phyloP scores from a whole-genome alignment of 2,797 vertebrate genomes.

The Setipinna tenuifilis region DNA sequence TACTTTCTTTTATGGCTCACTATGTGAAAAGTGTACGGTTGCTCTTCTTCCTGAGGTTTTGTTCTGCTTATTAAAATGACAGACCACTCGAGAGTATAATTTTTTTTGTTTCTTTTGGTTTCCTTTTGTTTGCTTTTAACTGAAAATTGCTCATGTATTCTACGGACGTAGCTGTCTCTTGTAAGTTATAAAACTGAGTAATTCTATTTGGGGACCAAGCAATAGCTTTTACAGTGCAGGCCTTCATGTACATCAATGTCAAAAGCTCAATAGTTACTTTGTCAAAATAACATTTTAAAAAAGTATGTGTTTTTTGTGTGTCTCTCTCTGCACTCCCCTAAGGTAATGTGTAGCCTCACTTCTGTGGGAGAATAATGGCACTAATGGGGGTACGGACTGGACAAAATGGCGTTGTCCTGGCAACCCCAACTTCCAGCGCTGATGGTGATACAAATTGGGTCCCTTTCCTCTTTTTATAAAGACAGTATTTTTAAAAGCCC shows the following conservation, averaged over 20 bases:
- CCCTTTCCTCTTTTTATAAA: constrained; percentile 37
- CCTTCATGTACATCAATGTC: not conserved
- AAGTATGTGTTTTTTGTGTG: not conserved
- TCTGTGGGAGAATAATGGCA: constrained; percentile 42
- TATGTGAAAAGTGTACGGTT: not conserved
- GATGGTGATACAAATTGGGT: constrained; percentile 24
- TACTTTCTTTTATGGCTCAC: not conserved
- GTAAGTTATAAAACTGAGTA: not conserved
- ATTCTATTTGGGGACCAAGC: not conserved
- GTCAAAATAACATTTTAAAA: not conserved
- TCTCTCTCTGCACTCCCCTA: not conserved
- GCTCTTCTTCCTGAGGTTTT: not conserved
- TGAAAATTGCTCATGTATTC: not conserved
- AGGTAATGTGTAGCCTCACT: not conserved
- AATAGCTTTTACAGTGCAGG: not conserved
- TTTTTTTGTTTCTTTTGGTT: not conserved
- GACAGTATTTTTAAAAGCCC: constrained; percentile 45
- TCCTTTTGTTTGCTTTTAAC: too few species aligned
- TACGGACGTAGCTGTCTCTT: not conserved
- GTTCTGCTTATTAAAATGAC: not conserved
- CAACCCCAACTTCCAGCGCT: constrained; percentile 45
- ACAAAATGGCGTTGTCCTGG: constrained; percentile 49
- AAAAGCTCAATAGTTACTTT: not conserved
- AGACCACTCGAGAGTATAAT: too few species aligned
- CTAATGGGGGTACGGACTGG: constrained; percentile 31